These are phyloP conservation scores for Taphrorychus bicolor DNA, from an alignment of 2,888 invertebrate genomes.

Conservation along the genomic window DNA sequence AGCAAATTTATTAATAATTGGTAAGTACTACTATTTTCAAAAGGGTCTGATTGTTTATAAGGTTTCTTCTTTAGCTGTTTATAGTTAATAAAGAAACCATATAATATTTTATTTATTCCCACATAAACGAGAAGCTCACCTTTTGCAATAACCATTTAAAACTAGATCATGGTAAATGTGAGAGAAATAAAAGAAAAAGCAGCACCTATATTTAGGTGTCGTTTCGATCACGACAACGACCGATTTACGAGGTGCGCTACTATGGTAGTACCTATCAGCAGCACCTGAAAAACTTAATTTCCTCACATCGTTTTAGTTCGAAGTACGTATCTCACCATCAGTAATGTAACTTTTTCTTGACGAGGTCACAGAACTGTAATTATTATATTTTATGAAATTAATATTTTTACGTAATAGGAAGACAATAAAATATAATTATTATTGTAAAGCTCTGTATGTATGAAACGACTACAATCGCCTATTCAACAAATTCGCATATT, in stretches of 20 bases:
- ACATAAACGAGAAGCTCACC: background rate
- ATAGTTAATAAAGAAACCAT: too few relatives aligned
- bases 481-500: background rate
- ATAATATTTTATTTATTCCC: too few relatives aligned
- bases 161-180: constrained; percentile 41
- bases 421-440: background rate
- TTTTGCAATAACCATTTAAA: constrained; percentile 1
- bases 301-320: background rate
- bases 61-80: too few relatives aligned
- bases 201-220: constrained; percentile 23
- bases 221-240: background rate
- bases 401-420: too few relatives aligned
- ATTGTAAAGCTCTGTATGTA: too few relatives aligned
- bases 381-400: too few relatives aligned
- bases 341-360: too few relatives aligned
- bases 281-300: background rate
- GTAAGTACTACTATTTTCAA: too few relatives aligned
- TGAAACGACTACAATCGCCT: background rate
- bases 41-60: too few relatives aligned
- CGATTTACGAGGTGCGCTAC: background rate
- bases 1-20: too few relatives aligned
- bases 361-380: too few relatives aligned
- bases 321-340: too few relatives aligned
- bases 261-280: background rate
- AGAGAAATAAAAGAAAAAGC: constrained; percentile 33